phyloP scores from a whole-genome alignment of 2,797 vertebrate genomes.

The Mus spretus region DNA sequence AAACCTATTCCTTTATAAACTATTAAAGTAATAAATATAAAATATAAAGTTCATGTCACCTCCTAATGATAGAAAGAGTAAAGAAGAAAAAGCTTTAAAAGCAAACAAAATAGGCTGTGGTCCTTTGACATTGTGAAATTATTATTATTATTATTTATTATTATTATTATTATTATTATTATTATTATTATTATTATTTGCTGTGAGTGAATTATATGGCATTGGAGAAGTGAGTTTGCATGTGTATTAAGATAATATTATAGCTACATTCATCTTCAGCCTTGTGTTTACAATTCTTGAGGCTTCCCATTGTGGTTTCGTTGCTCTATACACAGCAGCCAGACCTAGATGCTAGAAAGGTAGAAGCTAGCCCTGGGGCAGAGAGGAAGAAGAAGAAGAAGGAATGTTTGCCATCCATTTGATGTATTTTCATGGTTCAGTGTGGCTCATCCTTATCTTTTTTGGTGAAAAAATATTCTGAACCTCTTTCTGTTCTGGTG shows the following conservation, averaged over 20 bases:
- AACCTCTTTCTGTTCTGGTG: neutral
- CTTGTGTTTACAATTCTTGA: neutral
- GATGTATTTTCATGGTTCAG: neutral
- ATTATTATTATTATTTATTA: too few species aligned
- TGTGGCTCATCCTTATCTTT: neutral
- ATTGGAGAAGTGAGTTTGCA: neutral
- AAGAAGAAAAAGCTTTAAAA: neutral
- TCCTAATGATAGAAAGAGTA: neutral
- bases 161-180: too few species aligned
- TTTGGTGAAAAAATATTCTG: neutral
- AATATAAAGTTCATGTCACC: neutral
- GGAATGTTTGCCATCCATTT: neutral
- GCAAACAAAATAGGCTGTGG: neutral
- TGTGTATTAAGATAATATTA: neutral
- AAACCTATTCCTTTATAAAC: neutral
- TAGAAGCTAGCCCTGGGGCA: neutral
- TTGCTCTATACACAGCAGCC: neutral
- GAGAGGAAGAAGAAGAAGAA: neutral
- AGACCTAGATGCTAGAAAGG: neutral
- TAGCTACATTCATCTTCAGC: neutral
- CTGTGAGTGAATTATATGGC: neutral
- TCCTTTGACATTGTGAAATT: neutral
- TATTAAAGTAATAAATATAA: neutral
- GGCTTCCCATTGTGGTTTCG: neutral
- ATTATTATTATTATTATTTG: neutral